Evolutionary conservation across 2,888 invertebrate species (phyloP).

Genomic region (Ennomos quercinarius): DNA sequence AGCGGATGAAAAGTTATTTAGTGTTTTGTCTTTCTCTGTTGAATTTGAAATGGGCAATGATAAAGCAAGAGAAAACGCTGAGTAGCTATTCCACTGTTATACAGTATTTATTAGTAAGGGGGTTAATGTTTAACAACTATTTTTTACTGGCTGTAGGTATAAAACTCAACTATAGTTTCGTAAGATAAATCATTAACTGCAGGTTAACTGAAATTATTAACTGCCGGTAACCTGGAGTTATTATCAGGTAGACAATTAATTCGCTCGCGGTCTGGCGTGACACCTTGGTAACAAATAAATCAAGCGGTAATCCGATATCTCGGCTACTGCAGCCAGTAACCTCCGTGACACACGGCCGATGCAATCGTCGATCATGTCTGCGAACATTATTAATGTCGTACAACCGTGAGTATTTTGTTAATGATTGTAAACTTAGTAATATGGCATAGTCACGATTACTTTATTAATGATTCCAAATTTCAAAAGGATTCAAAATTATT

Average conservation of each 20-base stretch:
- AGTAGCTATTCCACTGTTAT: no score
- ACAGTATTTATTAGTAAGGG: no score
- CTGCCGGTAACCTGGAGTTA: slow-evolving; percentile 56
- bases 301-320: slow-evolving; percentile 61
- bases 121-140: no score
- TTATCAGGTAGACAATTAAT: slow-evolving; percentile 67
- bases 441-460: slow-evolving; percentile 6
- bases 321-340: slow-evolving; percentile 49
- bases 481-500: slow-evolving; percentile 2
- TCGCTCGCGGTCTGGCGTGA: slow-evolving; percentile 51
- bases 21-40: no score
- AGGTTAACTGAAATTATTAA: slow-evolving; percentile 60
- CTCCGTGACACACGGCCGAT: slow-evolving; percentile 40
- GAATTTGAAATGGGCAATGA: no score
- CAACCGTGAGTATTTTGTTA: neutral
- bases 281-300: slow-evolving; percentile 65
- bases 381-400: slow-evolving; percentile 3
- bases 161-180: neutral
- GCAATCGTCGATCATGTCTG: slow-evolving; percentile 18
- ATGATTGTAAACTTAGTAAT: neutral
- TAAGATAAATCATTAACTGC: slow-evolving; percentile 46
- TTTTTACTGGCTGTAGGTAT: no score
- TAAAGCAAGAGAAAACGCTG: no score
- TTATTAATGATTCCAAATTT: slow-evolving; percentile 11
- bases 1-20: no score